phyloP scores from a whole-genome alignment of 2,113 vertebrate genomes.

The Eudyptes chrysolophus region DNA sequence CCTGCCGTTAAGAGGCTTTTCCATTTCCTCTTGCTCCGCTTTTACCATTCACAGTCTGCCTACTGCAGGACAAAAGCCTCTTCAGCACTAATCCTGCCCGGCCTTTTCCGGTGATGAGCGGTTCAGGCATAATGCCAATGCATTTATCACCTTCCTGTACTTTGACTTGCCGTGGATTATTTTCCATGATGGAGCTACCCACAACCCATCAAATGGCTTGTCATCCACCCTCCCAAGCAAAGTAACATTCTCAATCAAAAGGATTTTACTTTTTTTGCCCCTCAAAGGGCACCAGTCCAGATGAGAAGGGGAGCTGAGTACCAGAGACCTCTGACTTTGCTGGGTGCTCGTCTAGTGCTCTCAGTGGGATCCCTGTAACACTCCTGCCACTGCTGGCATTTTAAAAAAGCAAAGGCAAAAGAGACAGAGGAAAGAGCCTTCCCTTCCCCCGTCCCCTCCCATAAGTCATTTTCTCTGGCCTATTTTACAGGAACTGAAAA shows the following conservation, averaged over 20 bases:
- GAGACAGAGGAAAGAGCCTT: neutral
- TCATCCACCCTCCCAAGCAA: neutral
- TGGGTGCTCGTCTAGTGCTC: neutral
- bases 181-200: neutral
- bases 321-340: neutral
- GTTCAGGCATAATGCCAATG: neutral
- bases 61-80: constrained; percentile 6
- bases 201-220: neutral
- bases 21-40: neutral
- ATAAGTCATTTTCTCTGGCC: constrained; percentile 32
- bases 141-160: neutral
- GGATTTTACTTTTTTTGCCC: neutral
- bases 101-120: accelerated
- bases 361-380: neutral
- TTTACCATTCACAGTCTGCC: neutral
- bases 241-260: neutral
- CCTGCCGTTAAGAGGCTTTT: neutral
- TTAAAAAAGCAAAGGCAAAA: neutral
- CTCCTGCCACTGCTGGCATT: neutral
- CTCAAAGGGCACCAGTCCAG: neutral
- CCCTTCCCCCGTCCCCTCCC: neutral
- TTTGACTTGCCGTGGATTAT: neutral
- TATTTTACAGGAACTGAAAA: constrained; percentile 63
- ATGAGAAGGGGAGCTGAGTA: neutral
- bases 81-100: constrained; percentile 6